These are phyloP conservation scores for Acronicta psi DNA, from an alignment of 2,888 invertebrate species.

Conservation along the genomic window DNA sequence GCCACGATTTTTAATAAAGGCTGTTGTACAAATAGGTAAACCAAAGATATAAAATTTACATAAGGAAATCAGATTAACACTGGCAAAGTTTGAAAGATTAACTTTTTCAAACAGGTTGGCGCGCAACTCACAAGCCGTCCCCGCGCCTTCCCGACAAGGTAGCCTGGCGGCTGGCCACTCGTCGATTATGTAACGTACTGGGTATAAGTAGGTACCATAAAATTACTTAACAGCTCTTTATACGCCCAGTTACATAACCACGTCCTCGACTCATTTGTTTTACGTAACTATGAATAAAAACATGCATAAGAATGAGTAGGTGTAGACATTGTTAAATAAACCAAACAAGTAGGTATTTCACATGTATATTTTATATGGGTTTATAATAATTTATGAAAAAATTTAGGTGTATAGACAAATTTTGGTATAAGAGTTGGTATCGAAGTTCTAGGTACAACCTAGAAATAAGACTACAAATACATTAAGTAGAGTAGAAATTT, in stretches of 20 bases:
- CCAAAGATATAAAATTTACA: too few species aligned
- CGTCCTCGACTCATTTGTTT: slow-evolving; percentile 50
- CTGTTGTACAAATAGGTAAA: too few species aligned
- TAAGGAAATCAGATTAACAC: too few species aligned
- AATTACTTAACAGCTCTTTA: slow-evolving; percentile 58
- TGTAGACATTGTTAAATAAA: slow-evolving; percentile 34
- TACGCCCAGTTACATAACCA: slow-evolving; percentile 55
- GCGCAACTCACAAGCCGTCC: slow-evolving; percentile 17
- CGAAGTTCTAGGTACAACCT: slow-evolving; percentile 77
- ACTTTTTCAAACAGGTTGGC: slow-evolving; percentile 42
- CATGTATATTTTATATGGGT: slow-evolving; percentile 62
- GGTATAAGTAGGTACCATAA: slow-evolving; percentile 52
- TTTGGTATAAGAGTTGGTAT: slow-evolving; percentile 83
- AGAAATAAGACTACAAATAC: slow-evolving; percentile 72
- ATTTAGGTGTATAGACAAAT: slow-evolving; percentile 68
- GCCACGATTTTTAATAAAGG: not conserved
- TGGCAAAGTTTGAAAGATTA: not conserved
- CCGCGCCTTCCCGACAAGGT: slow-evolving; percentile 41
- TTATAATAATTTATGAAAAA: slow-evolving; percentile 69
- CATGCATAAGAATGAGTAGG: slow-evolving; percentile 16
- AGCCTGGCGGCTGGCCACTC: slow-evolving; percentile 48
- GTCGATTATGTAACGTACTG: slow-evolving; percentile 53
- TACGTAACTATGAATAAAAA: slow-evolving; percentile 49
- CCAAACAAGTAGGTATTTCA: slow-evolving; percentile 52
- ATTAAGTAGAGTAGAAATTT: slow-evolving; percentile 65